These are phyloP conservation scores for Lepidiolamprologus cunningtoni DNA, from an alignment of 2,113 vertebrate species.

Conservation along the genomic window DNA sequence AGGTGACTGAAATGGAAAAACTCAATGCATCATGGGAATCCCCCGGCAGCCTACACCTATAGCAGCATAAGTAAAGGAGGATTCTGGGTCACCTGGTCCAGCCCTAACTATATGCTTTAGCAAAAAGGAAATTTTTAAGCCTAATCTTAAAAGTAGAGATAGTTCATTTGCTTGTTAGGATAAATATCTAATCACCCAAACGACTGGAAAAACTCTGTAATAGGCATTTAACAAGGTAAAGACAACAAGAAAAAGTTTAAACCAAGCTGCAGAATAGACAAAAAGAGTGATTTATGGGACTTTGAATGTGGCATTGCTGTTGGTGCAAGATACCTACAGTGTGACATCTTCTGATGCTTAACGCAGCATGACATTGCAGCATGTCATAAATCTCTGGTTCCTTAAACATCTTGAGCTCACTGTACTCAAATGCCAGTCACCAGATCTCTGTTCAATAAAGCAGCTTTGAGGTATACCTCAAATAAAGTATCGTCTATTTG, in stretches of 20 bases:
- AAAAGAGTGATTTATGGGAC: neutral
- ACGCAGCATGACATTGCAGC: neutral
- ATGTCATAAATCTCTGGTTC: neutral
- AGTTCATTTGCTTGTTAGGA: neutral
- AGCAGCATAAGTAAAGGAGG: neutral
- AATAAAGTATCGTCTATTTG: accelerated
- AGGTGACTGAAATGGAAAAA: neutral
- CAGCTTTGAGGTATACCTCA: neutral
- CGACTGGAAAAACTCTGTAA: neutral
- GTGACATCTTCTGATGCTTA: neutral
- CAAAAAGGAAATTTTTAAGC: accelerated
- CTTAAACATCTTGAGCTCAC: neutral
- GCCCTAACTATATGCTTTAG: neutral
- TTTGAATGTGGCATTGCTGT: neutral
- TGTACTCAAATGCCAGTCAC: neutral
- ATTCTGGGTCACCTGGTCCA: neutral
- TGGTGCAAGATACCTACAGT: neutral
- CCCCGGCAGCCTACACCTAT: accelerated
- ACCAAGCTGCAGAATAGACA: neutral
- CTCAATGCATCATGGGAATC: neutral
- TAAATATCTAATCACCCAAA: neutral
- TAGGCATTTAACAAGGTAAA: neutral
- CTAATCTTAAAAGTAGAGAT: neutral
- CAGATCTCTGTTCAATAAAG: neutral
- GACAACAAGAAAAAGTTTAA: neutral